Evolutionary conservation across 2,888 invertebrate genomes (phyloP).

Genomic region (Drosophila prostipennis): DNA sequence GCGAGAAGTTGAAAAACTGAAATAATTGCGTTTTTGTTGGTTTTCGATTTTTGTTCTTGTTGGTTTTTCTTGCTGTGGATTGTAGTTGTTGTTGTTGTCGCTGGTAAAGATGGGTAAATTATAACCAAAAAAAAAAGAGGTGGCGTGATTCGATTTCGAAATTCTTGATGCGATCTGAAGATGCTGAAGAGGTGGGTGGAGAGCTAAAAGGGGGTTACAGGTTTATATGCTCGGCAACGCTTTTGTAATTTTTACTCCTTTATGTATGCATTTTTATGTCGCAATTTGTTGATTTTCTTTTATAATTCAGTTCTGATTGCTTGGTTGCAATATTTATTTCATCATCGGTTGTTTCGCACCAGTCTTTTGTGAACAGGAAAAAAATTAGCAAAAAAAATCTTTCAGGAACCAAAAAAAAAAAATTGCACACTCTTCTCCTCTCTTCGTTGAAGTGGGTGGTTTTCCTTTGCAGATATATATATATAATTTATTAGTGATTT

Average conservation of each 20-base stretch:
- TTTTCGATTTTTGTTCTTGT: slow-evolving; percentile 14
- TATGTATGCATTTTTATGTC: slow-evolving; percentile 11
- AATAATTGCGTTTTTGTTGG: slow-evolving; percentile 25
- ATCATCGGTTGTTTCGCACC: slow-evolving; percentile 23
- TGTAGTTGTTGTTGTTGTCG: slow-evolving; percentile 25
- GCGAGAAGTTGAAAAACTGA: slow-evolving; percentile 3
- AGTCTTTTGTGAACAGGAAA: slow-evolving; percentile 45
- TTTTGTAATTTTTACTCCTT: slow-evolving; percentile 34
- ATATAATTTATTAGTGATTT: slow-evolving; percentile 1
- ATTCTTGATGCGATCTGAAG: slow-evolving; percentile 28
- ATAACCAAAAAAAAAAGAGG: slow-evolving; percentile 25
- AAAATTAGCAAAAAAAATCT: slow-evolving; percentile 25
- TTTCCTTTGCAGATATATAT: slow-evolving; percentile 13
- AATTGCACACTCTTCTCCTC: slow-evolving; percentile 37
- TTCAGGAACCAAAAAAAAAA: slow-evolving; percentile 38
- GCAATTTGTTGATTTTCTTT: slow-evolving; percentile 23
- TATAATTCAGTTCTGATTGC: slow-evolving; percentile 46
- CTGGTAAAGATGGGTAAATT: slow-evolving; percentile 43
- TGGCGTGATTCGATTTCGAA: slow-evolving; percentile 25
- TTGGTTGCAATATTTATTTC: slow-evolving; percentile 9
- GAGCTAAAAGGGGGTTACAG: slow-evolving; percentile 37
- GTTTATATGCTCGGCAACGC: slow-evolving; percentile 59
- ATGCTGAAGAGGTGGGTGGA: slow-evolving; percentile 26
- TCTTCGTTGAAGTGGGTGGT: slow-evolving; percentile 15
- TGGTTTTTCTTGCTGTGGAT: slow-evolving; percentile 26